Percentiles rank a stretch among this genome's conserved stretches.
Evolutionary conservation across 2,888 invertebrate genomes (phyloP).

Genomic region (Artemia sinica): DNA sequence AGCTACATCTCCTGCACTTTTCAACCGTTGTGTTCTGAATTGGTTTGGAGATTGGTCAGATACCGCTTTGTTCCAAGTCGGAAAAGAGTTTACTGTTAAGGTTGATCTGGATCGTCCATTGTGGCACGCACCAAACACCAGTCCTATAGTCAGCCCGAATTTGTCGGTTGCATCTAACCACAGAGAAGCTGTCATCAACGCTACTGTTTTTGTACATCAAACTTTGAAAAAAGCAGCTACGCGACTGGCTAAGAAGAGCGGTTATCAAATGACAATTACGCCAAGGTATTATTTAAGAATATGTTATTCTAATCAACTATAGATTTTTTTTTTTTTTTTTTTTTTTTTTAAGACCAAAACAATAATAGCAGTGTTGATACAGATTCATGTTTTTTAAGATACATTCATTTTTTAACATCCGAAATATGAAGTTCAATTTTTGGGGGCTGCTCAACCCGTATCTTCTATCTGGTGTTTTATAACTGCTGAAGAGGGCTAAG

Average conservation of each 20-base stretch:
- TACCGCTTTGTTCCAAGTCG: slow-evolving; percentile 72
- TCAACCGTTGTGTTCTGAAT: slow-evolving; percentile 96
- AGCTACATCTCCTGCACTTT: slow-evolving; percentile 93
- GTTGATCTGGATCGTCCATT: slow-evolving; percentile 76
- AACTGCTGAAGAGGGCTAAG: too few relatives aligned
- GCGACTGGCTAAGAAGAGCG: slow-evolving; percentile 72
- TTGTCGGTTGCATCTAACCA: slow-evolving; percentile 53
- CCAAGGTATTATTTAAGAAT: slow-evolving; percentile 42
- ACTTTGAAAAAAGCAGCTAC: slow-evolving; percentile 88
- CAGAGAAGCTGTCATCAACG: slow-evolving; percentile 93
- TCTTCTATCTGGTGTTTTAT: too few relatives aligned
- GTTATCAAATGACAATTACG: slow-evolving; percentile 90
- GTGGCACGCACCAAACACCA: slow-evolving; percentile 72
- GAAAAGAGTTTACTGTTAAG: slow-evolving; percentile 85
- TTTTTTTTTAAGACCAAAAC: too few relatives aligned
- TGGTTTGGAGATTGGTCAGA: slow-evolving; percentile 99
- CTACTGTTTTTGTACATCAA: slow-evolving; percentile 94
- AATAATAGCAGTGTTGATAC: too few relatives aligned
- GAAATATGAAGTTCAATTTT: too few relatives aligned
- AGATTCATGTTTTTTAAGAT: too few relatives aligned
- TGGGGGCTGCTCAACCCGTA: too few relatives aligned
- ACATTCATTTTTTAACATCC: too few relatives aligned
- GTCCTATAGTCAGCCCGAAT: slow-evolving; percentile 40
- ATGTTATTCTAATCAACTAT: too few relatives aligned
- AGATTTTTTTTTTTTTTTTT: too few relatives aligned